Conservation (phyloP, 2,888 invertebrate genomes). For the Watsonalla binaria region DNA sequence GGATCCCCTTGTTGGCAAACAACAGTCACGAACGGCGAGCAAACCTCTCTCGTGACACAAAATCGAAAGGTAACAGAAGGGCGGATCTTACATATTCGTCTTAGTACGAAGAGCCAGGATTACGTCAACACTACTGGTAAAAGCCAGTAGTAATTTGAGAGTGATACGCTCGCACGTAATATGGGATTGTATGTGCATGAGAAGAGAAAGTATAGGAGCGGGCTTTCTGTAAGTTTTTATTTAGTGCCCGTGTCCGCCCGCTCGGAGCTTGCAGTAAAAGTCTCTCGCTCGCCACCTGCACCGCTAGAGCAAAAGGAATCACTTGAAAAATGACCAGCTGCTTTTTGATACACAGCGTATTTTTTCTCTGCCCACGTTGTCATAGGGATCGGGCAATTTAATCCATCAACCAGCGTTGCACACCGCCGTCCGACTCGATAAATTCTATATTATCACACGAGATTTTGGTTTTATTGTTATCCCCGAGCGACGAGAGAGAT, state of each 20-base stretch:
- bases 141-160: too few species aligned
- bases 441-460: conserved; percentile 72
- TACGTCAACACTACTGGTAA: too few species aligned
- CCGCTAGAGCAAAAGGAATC: conserved; percentile 73
- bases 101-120: too few species aligned
- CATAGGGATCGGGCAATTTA: conserved; percentile 79
- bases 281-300: conserved; percentile 48
- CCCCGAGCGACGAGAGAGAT: conserved; percentile 48
- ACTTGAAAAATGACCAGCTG: conserved; percentile 79
- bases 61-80: too few species aligned
- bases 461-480: conserved; percentile 72
- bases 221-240: too few species aligned
- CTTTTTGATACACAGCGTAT: conserved; percentile 74
- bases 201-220: too few species aligned
- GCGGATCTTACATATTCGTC: too few species aligned
- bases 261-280: background rate
- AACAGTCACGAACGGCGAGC: conserved; percentile 46
- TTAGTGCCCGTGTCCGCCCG: background rate
- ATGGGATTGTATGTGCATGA: too few species aligned
- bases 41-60: conserved; percentile 33
- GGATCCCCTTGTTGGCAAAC: conserved; percentile 57
- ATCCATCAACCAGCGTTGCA: conserved; percentile 72
- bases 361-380: conserved; percentile 77
- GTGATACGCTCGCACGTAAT: too few species aligned
- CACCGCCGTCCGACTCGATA: conserved; percentile 66